These are phyloP conservation scores for Symphodus melops DNA, from an alignment of 2,113 vertebrate genomes.

Conservation along the genomic window DNA sequence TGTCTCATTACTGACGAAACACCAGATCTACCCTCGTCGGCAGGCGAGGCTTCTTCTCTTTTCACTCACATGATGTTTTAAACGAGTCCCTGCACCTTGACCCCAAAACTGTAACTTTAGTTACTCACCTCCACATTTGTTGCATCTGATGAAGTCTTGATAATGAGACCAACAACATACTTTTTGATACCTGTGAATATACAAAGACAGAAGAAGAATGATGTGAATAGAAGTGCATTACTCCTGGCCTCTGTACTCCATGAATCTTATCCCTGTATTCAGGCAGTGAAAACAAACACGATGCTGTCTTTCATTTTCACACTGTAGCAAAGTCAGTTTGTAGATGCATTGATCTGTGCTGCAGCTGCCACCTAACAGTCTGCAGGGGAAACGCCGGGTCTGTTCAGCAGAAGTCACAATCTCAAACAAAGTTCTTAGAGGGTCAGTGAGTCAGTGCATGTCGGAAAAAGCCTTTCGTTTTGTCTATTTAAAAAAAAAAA, in stretches of 20 bases:
- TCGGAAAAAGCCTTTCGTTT: constrained; percentile 56
- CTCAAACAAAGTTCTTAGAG: constrained; percentile 31
- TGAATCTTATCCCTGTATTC: constrained; percentile 31
- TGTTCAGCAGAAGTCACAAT: constrained; percentile 56
- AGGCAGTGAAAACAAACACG: constrained; percentile 1
- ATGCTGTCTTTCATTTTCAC: constrained; percentile 28
- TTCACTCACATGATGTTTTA: too few relatives aligned
- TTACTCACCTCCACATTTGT: constrained; percentile 93
- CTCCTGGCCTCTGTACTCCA: background rate
- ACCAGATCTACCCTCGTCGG: background rate
- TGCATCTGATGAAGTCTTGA: constrained; percentile 99
- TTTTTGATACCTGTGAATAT: constrained; percentile 95
- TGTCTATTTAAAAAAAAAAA: too few relatives aligned
- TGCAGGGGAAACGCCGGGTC: constrained; percentile 8
- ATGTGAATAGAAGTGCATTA: constrained; percentile 26
- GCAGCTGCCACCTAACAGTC: constrained; percentile 55
- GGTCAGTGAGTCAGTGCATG: constrained; percentile 55
- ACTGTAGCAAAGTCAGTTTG: constrained; percentile 37
- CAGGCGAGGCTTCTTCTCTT: background rate
- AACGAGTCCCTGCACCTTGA: background rate
- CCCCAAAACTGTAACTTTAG: too few relatives aligned
- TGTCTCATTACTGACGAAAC: background rate
- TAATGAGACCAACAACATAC: constrained; percentile 99
- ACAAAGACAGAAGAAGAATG: constrained; percentile 39
- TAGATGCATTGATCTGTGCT: constrained; percentile 33